Evolutionary conservation across 2,888 invertebrate species (phyloP).

Genomic region (Brachyptera putata): DNA sequence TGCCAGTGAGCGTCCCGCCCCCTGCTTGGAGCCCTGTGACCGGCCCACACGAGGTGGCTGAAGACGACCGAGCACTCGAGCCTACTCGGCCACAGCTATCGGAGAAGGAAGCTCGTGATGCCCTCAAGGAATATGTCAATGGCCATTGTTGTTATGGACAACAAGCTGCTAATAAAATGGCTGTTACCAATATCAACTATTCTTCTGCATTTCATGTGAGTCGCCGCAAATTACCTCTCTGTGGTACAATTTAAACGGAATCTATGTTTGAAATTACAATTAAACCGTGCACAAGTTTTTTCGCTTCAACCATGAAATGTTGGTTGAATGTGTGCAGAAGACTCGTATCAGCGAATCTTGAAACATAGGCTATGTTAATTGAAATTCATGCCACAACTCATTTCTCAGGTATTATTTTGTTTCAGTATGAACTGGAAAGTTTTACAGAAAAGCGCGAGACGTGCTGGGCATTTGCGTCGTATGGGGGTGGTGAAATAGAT

Average conservation of each 20-base stretch:
- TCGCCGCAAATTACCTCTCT: neutral
- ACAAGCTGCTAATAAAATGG: constrained; percentile 46
- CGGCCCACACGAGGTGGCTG: neutral
- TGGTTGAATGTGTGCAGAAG: too few relatives aligned
- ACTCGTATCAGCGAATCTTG: too few relatives aligned
- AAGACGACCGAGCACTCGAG: constrained; percentile 22
- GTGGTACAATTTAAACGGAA: neutral
- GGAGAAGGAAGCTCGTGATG: constrained; percentile 46
- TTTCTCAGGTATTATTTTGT: too few relatives aligned
- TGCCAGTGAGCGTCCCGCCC: constrained; percentile 37
- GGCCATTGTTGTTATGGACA: constrained; percentile 51
- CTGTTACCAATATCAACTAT: constrained; percentile 46
- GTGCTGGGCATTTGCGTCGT: constrained; percentile 50
- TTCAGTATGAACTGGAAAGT: constrained; percentile 52
- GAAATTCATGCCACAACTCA: too few relatives aligned
- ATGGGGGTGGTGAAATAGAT: constrained; percentile 46
- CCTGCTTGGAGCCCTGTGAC: constrained; percentile 28
- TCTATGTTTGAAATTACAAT: too few relatives aligned
- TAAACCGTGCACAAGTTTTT: too few relatives aligned
- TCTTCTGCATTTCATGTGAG: constrained; percentile 50
- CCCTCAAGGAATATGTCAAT: constrained; percentile 45
- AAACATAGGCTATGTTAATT: too few relatives aligned
- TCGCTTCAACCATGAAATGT: too few relatives aligned
- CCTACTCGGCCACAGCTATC: constrained; percentile 38
- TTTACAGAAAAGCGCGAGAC: constrained; percentile 50